Evolutionary conservation across 2,797 vertebrate species (phyloP).

Genomic region (Chlorospingus semifuscus): DNA sequence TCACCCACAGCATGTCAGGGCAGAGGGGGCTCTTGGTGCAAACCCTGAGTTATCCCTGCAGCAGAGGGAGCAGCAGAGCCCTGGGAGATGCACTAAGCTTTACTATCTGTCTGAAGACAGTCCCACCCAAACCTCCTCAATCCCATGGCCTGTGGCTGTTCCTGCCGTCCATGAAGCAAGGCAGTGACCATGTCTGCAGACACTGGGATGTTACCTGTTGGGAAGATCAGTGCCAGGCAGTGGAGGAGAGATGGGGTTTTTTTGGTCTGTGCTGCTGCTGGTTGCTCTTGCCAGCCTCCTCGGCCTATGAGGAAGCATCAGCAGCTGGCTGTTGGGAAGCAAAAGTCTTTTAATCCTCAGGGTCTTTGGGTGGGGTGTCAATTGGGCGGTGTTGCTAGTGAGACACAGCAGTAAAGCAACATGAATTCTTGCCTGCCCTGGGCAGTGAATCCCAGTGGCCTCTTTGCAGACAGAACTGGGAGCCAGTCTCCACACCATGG

Average conservation of each 20-base stretch:
- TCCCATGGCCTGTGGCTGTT: background rate
- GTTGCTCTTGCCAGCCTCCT: background rate
- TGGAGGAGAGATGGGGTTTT: accelerated
- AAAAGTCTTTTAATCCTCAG: background rate
- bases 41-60: background rate
- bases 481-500: accelerated
- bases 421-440: background rate
- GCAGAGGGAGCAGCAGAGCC: background rate
- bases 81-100: background rate
- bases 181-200: background rate
- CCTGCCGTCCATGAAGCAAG: background rate
- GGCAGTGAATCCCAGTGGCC: background rate
- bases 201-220: background rate
- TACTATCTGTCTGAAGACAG: background rate
- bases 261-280: background rate
- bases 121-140: background rate
- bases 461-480: background rate
- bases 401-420: background rate
- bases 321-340: background rate
- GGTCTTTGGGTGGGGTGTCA: background rate
- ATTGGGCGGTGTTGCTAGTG: background rate
- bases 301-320: background rate
- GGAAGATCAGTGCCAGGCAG: background rate
- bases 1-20: background rate
- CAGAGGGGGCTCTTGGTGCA: background rate